Percentiles rank a stretch among this genome's conserved stretches.
Evolutionary conservation across 2,113 vertebrate genomes (phyloP).

Genomic region (Ceyx margarethae): DNA sequence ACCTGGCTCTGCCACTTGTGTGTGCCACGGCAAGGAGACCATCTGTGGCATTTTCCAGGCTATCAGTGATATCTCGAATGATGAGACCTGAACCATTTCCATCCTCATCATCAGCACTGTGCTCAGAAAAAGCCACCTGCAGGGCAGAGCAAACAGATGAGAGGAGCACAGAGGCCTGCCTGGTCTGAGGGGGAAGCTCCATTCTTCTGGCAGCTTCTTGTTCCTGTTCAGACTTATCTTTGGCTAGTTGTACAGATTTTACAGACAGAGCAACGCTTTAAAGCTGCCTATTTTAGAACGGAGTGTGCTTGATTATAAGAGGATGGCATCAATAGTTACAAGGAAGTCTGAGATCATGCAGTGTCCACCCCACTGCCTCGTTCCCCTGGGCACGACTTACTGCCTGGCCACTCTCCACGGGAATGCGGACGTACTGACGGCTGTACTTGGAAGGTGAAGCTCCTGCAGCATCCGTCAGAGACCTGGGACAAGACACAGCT

Average conservation of each 20-base stretch:
- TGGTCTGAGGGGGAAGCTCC: neutral
- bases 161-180: neutral
- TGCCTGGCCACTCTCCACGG: conserved; percentile 58
- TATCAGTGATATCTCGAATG: conserved; percentile 46
- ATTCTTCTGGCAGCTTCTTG: neutral
- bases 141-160: neutral
- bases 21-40: conserved; percentile 46
- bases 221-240: neutral
- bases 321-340: neutral
- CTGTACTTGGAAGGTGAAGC: conserved; percentile 62
- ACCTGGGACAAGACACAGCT: conserved; percentile 26
- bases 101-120: neutral
- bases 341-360: neutral
- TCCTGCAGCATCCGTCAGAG: conserved; percentile 41
- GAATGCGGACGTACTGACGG: conserved; percentile 52
- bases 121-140: conserved; percentile 64
- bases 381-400: conserved; percentile 37
- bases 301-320: neutral
- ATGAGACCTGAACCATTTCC: conserved; percentile 43
- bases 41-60: neutral
- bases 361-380: neutral
- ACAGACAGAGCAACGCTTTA: neutral
- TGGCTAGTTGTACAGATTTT: neutral
- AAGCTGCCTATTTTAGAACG: neutral
- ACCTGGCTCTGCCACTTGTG: conserved; percentile 34